Percentiles rank a stretch among this genome's conserved stretches.
phyloP scores from a whole-genome alignment of 2,113 vertebrate species.

The Ictalurus punctatus region DNA sequence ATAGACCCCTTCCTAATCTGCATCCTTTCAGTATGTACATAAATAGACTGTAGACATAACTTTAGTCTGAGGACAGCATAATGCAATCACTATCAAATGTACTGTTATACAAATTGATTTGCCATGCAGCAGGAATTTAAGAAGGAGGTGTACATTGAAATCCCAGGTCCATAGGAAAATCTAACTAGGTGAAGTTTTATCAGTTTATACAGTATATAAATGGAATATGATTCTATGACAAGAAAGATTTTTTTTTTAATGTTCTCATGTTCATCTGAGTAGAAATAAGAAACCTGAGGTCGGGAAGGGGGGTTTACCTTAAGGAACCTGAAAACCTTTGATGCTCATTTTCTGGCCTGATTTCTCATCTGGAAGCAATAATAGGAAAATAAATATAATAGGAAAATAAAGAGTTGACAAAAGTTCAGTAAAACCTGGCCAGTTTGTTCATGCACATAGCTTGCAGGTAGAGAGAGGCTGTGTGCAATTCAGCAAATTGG shows the following conservation, averaged over 20 bases:
- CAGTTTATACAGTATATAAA: neutral
- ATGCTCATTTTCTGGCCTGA: neutral
- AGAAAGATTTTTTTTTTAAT: neutral
- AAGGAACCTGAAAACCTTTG: slow-evolving; percentile 8
- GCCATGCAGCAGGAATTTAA: neutral
- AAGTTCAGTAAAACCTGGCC: slow-evolving; percentile 3
- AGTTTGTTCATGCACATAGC: slow-evolving; percentile 21
- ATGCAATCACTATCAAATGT: neutral
- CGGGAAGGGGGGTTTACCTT: slow-evolving; percentile 8
- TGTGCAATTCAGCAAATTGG: slow-evolving; percentile 9
- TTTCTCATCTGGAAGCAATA: slow-evolving; percentile 22
- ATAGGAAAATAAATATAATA: slow-evolving; percentile 8
- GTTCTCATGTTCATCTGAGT: slow-evolving; percentile 10
- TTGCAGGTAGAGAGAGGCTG: slow-evolving; percentile 20
- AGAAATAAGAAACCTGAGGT: slow-evolving; percentile 15
- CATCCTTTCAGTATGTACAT: neutral
- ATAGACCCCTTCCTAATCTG: slow-evolving; percentile 2
- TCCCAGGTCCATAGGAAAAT: neutral
- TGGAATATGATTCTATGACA: neutral
- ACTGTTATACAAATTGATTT: neutral
- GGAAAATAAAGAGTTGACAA: slow-evolving; percentile 1
- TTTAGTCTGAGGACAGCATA: neutral
- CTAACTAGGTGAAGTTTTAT: neutral
- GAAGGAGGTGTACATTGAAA: neutral
- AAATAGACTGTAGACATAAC: slow-evolving; percentile 4